Evolutionary conservation across 1,140 invertebrate genomes (phyloP).

Genomic region (Drosophila prosaltans): DNA sequence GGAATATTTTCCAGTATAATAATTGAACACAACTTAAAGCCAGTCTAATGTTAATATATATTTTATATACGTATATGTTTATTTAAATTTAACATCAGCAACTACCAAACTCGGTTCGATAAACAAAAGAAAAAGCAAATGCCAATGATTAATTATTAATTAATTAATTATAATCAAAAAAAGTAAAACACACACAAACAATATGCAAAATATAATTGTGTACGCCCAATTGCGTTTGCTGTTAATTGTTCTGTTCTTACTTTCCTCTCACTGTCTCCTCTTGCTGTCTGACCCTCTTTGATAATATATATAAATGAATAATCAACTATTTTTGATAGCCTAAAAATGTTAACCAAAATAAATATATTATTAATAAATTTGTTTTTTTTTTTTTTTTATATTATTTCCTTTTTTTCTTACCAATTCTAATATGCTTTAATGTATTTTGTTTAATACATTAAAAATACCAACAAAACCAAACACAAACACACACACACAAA

Average conservation of each 20-base stretch:
- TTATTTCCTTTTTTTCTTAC: conserved; percentile 69
- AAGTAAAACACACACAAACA: not conserved
- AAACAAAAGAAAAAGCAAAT: not conserved
- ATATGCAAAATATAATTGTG: conserved; percentile 8
- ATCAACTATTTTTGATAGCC: conserved; percentile 51
- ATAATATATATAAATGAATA: conserved; percentile 43
- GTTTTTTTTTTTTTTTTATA: conserved; percentile 66
- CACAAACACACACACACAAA: conserved; percentile 44
- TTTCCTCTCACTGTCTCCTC: conserved; percentile 30
- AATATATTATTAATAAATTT: conserved; percentile 63
- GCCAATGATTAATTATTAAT: conserved; percentile 6
- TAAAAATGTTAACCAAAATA: conserved; percentile 62
- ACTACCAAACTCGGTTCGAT: not conserved
- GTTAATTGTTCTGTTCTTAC: conserved; percentile 18
- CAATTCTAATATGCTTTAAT: conserved; percentile 72
- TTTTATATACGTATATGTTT: not conserved
- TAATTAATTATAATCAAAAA: not conserved
- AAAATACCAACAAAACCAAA: conserved; percentile 37
- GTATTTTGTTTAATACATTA: conserved; percentile 80
- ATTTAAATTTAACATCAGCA: too few species aligned
- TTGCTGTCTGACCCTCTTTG: conserved; percentile 30
- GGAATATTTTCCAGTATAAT: too few species aligned
- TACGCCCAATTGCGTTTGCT: conserved; percentile 39
- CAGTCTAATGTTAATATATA: not conserved
- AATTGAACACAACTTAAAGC: too few species aligned